phyloP scores from a whole-genome alignment of 2,113 vertebrate species.

The Apaloderma vittatum region DNA sequence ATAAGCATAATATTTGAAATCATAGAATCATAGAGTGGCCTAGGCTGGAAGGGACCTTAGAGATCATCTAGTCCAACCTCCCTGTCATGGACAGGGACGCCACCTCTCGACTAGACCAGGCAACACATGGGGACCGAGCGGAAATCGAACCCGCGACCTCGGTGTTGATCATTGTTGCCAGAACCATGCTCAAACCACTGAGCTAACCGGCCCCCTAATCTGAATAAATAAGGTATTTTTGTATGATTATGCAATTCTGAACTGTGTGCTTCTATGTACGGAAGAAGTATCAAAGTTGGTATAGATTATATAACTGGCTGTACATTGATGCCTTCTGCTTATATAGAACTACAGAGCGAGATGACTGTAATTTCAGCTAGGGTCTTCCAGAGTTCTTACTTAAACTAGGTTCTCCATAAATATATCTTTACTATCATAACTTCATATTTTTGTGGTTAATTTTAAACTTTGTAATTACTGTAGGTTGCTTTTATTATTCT shows the following conservation, averaged over 20 bases:
- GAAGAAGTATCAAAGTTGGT: neutral
- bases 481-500: neutral
- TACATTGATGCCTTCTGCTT: neutral
- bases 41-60: no score
- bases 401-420: neutral
- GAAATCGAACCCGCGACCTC: no score
- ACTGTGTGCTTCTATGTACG: neutral
- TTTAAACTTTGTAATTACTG: neutral
- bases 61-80: no score
- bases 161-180: no score
- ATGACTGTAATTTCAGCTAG: neutral
- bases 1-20: neutral
- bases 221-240: neutral
- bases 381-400: neutral
- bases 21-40: no score
- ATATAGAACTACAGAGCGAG: neutral
- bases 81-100: no score
- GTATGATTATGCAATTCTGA: neutral
- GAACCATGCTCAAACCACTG: no score
- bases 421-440: neutral
- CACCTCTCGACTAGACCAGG: no score
- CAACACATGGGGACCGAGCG: no score
- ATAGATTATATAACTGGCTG: neutral
- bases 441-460: neutral
- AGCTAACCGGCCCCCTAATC: no score